Conservation (phyloP, 2,888 invertebrate species). For the Nasonia oneida region DNA sequence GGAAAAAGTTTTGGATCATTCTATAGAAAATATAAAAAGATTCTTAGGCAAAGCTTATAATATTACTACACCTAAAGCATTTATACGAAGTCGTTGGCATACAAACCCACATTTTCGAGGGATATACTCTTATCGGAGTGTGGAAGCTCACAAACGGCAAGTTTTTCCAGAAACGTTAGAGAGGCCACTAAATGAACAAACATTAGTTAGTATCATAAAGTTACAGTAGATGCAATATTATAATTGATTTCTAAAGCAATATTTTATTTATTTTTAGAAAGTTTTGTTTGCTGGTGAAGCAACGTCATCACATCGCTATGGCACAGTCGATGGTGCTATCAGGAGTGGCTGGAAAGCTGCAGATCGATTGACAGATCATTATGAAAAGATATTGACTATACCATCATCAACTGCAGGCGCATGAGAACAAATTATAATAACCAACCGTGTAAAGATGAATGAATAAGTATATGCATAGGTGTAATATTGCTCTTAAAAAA, state of each 20-base stretch:
- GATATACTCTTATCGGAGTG: constrained; percentile 84
- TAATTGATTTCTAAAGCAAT: too few species aligned
- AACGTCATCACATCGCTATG: constrained; percentile 82
- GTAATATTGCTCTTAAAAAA: too few species aligned
- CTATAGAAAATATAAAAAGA: constrained; percentile 79
- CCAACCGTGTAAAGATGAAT: too few species aligned
- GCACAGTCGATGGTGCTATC: constrained; percentile 85
- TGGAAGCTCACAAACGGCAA: constrained; percentile 80
- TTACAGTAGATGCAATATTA: too few species aligned
- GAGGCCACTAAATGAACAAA: too few species aligned
- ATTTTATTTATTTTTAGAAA: constrained; percentile 76
- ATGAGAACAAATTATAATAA: too few species aligned
- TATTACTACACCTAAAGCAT: constrained; percentile 80
- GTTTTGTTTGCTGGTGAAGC: constrained; percentile 86
- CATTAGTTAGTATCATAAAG: too few species aligned
- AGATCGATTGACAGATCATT: constrained; percentile 38
- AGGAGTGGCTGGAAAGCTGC: constrained; percentile 88
- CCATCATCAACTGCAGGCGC: too few species aligned
- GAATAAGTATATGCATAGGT: too few species aligned
- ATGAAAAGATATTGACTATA: not conserved
- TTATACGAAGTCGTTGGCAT: constrained; percentile 85
- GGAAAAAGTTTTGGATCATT: constrained; percentile 80
- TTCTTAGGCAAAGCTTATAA: constrained; percentile 79
- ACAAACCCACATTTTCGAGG: constrained; percentile 86
- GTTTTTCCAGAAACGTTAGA: constrained; percentile 81